Conservation (phyloP, 2,888 invertebrate genomes). For the Cheilosia urbana region DNA sequence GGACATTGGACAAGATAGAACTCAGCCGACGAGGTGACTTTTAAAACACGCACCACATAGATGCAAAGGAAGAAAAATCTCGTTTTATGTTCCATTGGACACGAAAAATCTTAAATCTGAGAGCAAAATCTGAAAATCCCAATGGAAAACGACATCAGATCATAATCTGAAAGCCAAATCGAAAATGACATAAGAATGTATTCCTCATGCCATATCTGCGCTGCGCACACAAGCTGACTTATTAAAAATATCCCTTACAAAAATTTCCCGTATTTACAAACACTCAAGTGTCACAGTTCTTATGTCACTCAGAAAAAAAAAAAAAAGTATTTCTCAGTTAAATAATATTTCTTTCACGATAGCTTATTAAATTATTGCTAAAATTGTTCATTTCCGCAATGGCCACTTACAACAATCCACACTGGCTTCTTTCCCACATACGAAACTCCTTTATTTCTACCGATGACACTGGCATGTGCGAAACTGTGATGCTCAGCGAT, state of each 20-base stretch:
- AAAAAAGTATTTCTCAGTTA: not conserved
- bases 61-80: too few relatives aligned
- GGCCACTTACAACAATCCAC: slow-evolving; percentile 97
- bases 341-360: not conserved
- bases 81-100: too few relatives aligned
- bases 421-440: slow-evolving; percentile 96
- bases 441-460: slow-evolving; percentile 97
- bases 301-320: slow-evolving; percentile 61
- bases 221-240: not conserved
- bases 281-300: slow-evolving; percentile 60
- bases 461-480: slow-evolving; percentile 97
- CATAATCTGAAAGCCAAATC: too few relatives aligned
- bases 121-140: too few relatives aligned
- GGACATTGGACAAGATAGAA: too few relatives aligned
- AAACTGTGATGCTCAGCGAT: slow-evolving; percentile 94
- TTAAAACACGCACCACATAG: too few relatives aligned
- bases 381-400: slow-evolving; percentile 84
- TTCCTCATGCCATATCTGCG: slow-evolving; percentile 20
- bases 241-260: slow-evolving; percentile 36
- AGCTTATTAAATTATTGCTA: slow-evolving; percentile 21
- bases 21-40: too few relatives aligned
- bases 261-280: slow-evolving; percentile 69
- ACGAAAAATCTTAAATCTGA: too few relatives aligned
- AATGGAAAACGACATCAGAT: too few relatives aligned
- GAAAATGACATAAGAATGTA: too few relatives aligned